Evolutionary conservation across 2,888 invertebrate species (phyloP), one percentile per base, ranked within the genome.

Genomic region (Aspidiotus rigidus): DNA sequence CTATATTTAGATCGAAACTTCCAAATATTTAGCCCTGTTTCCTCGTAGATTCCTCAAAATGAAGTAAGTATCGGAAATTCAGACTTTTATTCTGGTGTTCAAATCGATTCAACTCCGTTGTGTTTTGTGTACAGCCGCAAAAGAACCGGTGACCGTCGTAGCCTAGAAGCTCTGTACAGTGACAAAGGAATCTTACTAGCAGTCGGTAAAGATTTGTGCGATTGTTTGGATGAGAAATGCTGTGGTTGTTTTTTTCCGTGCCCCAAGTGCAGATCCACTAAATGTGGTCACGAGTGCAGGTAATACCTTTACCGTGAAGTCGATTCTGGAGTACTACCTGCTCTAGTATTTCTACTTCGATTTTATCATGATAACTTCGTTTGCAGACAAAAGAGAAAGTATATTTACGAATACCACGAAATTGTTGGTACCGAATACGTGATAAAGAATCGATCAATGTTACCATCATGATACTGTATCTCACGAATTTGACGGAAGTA

Each of bases 231-330:
- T 74, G 81, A 82, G 54, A 80, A 81, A 11, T 95, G 95, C 74
- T 81, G 84, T 0, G 95, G 95, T 0, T 95, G 95, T 77, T 92
- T 92, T 79, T 89, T 87, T 75, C 85, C 87, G 1, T 92, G 91
- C 75, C 77, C 81, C 7, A 86, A 84, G 76, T 93, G 93, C 75
- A 79, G 78, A 17, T 89, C 89, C 0, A 79, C 79, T 39, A 90
- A 89, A 77, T 93, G 92, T 78, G 91, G 89, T 2, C 84, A 85
- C 73, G 89, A 90, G 64, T 93, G 93, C 81, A 82, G 86, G 85
- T 85, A n/a, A 44, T 15, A 59, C 40, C 13, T 53, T 59, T 39
- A 11, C 7, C 28, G 17, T 11, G 17, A 28, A 11, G 11, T 10
- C 49, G 49, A 44, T 10, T 44, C n/a, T 13, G 2, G 11, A 53